Conservation (phyloP, 2,113 vertebrate genomes). For the Illadopsis cleaveri region DNA sequence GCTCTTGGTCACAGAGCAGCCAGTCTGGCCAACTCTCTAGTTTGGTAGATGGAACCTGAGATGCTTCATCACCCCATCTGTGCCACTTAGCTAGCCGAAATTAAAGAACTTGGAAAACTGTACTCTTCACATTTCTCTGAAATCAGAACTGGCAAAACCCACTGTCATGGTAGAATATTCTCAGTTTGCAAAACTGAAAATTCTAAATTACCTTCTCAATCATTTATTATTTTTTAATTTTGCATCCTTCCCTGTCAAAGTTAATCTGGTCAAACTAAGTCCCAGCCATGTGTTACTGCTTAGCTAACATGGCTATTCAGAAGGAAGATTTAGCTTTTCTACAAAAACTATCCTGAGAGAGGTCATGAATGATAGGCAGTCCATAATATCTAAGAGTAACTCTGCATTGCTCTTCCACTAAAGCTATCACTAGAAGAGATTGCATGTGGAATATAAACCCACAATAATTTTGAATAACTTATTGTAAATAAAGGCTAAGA, state of each 20-base stretch:
- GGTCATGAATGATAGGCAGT: rapidly evolving
- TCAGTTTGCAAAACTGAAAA: not conserved
- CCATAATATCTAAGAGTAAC: not conserved
- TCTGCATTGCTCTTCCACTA: not conserved
- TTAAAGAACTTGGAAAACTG: not conserved
- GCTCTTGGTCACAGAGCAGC: not conserved
- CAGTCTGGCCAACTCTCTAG: not conserved
- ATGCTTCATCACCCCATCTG: not conserved
- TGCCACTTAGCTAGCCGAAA: not conserved
- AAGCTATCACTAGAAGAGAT: not conserved
- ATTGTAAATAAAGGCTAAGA: not conserved
- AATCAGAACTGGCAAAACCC: not conserved
- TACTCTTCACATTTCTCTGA: not conserved
- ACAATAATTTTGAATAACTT: not conserved
- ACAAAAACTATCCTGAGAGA: not conserved
- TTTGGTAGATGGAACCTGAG: not conserved
- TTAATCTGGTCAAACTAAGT: not conserved
- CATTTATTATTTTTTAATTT: not conserved
- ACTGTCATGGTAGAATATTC: not conserved
- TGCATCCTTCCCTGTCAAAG: not conserved
- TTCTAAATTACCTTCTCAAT: not conserved
- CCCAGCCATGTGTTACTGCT: not conserved
- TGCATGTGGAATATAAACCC: not conserved
- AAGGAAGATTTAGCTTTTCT: not conserved
- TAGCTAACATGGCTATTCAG: not conserved